Evolutionary conservation across 1,140 invertebrate species (phyloP), one percentile per base, ranked within the genome.

Genomic region (Nixonia krombeini): DNA sequence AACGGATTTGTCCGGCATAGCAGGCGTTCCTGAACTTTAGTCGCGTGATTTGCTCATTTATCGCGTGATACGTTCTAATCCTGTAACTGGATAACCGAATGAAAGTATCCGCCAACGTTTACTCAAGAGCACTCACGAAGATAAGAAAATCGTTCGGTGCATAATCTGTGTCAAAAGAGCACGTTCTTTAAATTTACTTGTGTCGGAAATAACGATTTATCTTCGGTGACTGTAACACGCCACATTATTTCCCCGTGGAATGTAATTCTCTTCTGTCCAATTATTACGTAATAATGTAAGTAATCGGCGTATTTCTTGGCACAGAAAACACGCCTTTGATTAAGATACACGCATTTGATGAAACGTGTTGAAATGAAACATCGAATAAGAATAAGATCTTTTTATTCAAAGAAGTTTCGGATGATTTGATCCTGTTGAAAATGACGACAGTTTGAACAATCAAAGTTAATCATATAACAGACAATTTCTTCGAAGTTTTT

Each of bases 21-120:
- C 12, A 12, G 1, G n/a, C 6, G 1, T 33, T 40, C 18, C 37
- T 17, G 8, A 44, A 62, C 42, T 47, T 18, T 52, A 57, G 41
- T 61, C 55, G 63, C 63, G 63, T 66, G 63, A 31, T 61, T 51
- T 33, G 23, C 29, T 55, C 45, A 42, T 55, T 70, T 66, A 71
- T 78, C 66, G 70, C 75, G 75, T 70, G 73, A 74, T 68, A 58
- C 64, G 33, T 56, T 72, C 61, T 68, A 74, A 73, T 57, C 56
- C 51, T 70, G 69, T 73, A 72, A 69, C 71, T 62, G 74, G 66
- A 75, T 77, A 74, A 74, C 68, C 68, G 52, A 76, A 74, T 66
- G 55, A 72, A 65, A 64, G 52, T 50, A 75, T 75, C 49, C 73
- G 70, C 65, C 63, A 70, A 76, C 74, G 64, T 80, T 76, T 78